phyloP scores from a whole-genome alignment of 37 sponge, comb jelly and placozoan species.

The Sycon ciliatum region DNA sequence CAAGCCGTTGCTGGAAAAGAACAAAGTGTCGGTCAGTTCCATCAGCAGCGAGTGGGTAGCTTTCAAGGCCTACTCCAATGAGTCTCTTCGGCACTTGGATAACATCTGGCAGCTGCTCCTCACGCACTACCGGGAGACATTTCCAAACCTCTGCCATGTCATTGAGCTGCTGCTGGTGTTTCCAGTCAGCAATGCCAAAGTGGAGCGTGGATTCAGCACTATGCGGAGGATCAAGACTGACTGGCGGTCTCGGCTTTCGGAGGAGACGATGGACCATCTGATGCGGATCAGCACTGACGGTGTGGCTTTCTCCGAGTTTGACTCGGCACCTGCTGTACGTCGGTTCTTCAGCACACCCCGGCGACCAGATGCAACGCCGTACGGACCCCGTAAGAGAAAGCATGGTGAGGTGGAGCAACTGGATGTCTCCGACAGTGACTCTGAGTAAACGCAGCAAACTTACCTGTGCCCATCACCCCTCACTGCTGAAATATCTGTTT shows the following conservation, averaged over 20 bases:
- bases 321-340: not conserved
- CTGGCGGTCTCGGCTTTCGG: constrained; percentile 21
- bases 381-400: constrained; percentile 22
- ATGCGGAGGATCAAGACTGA: constrained; percentile 33
- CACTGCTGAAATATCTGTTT: no score
- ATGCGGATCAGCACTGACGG: constrained; percentile 32
- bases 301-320: not conserved
- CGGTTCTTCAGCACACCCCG: constrained; percentile 19
- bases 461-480: no score
- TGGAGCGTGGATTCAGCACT: constrained; percentile 22
- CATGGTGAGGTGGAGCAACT: no score
- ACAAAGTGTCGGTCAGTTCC: not conserved
- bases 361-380: constrained; percentile 13
- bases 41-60: constrained; percentile 19
- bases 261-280: constrained; percentile 20
- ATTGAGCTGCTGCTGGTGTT: constrained; percentile 21
- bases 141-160: constrained; percentile 18
- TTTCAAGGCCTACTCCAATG: constrained; percentile 14
- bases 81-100: not conserved
- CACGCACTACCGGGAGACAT: constrained; percentile 10
- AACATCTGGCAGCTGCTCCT: constrained; percentile 25
- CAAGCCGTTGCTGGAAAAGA: constrained; percentile 12
- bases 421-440: no score
- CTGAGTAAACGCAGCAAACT: no score
- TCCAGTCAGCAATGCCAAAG: constrained; percentile 34